Conservation (phyloP, 2,888 invertebrate genomes). For the Oasisia sp. region DNA sequence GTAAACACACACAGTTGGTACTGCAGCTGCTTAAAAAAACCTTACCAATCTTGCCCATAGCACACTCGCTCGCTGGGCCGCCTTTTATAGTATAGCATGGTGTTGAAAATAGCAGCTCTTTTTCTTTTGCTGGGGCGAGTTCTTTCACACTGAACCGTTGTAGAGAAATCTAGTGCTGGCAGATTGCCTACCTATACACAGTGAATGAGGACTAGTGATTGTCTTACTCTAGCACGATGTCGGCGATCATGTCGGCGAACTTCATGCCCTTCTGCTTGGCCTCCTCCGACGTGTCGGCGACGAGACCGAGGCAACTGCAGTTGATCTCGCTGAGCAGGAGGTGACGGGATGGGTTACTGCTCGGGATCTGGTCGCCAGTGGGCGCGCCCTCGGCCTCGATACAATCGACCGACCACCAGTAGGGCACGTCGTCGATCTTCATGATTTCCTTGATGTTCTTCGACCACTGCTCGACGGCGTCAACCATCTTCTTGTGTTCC, state of each 20-base stretch:
- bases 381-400: slow-evolving; percentile 34
- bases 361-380: slow-evolving; percentile 34
- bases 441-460: slow-evolving; percentile 34
- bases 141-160: slow-evolving; percentile 3
- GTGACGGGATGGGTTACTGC: slow-evolving; percentile 34
- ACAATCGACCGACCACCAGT: slow-evolving; percentile 43
- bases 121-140: background rate
- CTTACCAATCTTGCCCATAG: too few species aligned
- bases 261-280: slow-evolving; percentile 38
- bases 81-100: too few species aligned
- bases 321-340: slow-evolving; percentile 41
- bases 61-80: too few species aligned
- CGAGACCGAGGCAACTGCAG: slow-evolving; percentile 38
- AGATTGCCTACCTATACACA: background rate
- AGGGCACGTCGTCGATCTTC: slow-evolving; percentile 38
- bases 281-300: slow-evolving; percentile 38
- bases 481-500: slow-evolving; percentile 35
- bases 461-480: slow-evolving; percentile 35
- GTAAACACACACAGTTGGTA: background rate
- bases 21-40: background rate
- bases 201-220: background rate
- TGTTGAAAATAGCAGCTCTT: background rate
- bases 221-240: slow-evolving; percentile 29
- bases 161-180: background rate
- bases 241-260: slow-evolving; percentile 39